Percentiles rank a stretch among this genome's conserved stretches.
Conservation (phyloP, 1,140 invertebrate genomes). For the Oryctes rhinoceros region DNA sequence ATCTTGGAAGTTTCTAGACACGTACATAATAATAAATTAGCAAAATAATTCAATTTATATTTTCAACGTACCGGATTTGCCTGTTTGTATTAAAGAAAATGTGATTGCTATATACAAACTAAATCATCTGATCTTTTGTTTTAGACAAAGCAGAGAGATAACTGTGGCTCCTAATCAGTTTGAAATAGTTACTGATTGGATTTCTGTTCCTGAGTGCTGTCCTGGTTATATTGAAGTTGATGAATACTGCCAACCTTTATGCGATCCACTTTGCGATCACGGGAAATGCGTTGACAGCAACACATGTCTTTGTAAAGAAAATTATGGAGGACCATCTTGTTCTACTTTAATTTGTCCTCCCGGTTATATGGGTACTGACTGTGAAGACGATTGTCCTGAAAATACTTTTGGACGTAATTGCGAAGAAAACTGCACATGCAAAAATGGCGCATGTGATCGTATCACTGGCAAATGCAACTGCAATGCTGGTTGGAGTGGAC, state of each 20-base stretch:
- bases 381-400: background rate
- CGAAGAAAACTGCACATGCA: background rate
- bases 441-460: background rate
- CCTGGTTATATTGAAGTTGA: background rate
- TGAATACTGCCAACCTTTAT: background rate
- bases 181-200: background rate
- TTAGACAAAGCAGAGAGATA: no score
- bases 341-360: background rate
- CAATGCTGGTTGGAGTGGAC: background rate
- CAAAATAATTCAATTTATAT: no score
- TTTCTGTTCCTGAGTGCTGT: background rate
- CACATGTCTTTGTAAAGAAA: background rate
- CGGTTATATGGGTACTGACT: background rate
- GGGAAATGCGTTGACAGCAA: background rate
- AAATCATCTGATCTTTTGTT: no score
- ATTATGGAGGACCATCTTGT: background rate
- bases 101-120: no score
- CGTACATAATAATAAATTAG: no score
- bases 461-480: background rate
- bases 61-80: no score
- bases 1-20: no score
- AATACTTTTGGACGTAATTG: conserved; percentile 4
- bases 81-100: no score
- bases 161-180: background rate
- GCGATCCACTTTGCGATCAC: background rate